Evolutionary conservation across 2,888 invertebrate genomes (phyloP), one percentile per base, ranked within the genome.

Genomic region (Proisotoma minuta): DNA sequence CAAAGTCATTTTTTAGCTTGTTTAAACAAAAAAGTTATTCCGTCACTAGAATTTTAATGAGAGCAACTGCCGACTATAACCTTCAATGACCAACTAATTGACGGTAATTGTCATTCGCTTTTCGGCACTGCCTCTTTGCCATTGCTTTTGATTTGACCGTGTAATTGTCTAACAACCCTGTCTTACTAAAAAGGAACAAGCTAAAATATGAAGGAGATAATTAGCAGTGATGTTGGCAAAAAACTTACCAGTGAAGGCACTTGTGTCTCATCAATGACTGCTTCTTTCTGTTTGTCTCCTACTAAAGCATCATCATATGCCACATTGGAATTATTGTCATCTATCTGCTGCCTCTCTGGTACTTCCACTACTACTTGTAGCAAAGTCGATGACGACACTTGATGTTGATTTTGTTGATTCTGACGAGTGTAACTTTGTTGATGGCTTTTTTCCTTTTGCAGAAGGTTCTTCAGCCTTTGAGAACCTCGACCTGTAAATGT

Each of bases 1-100:
- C n/a, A n/a, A n/a, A n/a, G n/a, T n/a, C n/a, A n/a, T n/a, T n/a
- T n/a, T n/a, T n/a, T n/a, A n/a, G n/a, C n/a, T n/a, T n/a, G n/a
- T n/a, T n/a, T n/a, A n/a, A n/a, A n/a, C n/a, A n/a, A n/a, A n/a
- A n/a, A n/a, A n/a, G n/a, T n/a, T n/a, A n/a, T n/a, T n/a, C n/a
- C n/a, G n/a, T n/a, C n/a, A n/a, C n/a, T n/a, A n/a, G n/a, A n/a
- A n/a, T n/a, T n/a, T n/a, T n/a, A n/a, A n/a, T n/a, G n/a, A n/a
- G n/a, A n/a, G n/a, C n/a, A n/a, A n/a, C n/a, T n/a, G n/a, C n/a
- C n/a, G n/a, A n/a, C n/a, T n/a, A n/a, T 43, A 4, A 20, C 18
- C 10, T 43, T 43, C 18, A 43, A 43, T 43, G 43, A 43, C 43
- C 43, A 43, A n/a, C 43, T 43, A 43, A 43, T 43, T 43, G 43